Evolutionary conservation across 2,888 invertebrate species (phyloP).

Genomic region (Hyalella azteca): DNA sequence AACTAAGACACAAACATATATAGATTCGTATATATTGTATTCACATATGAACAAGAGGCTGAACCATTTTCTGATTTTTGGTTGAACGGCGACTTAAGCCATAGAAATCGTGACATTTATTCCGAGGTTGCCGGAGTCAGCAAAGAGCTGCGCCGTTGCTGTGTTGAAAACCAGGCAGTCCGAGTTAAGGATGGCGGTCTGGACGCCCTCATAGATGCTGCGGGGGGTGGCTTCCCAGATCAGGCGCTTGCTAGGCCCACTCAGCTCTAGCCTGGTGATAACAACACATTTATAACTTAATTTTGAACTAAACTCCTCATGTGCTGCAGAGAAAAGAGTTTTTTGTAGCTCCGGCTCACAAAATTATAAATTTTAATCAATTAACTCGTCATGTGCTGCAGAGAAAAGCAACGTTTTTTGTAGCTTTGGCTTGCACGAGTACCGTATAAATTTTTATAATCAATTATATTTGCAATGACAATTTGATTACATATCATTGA

Average conservation of each 20-base stretch:
- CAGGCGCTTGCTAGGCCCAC: slow-evolving; percentile 89
- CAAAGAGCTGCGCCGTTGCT: slow-evolving; percentile 96
- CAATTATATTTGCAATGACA: no score
- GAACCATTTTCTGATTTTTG: background rate
- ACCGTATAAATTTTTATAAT: no score
- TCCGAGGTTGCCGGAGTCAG: slow-evolving; percentile 98
- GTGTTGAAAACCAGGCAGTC: slow-evolving; percentile 99
- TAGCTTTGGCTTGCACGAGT: no score
- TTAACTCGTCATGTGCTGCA: no score
- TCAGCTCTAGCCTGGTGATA: slow-evolving; percentile 82
- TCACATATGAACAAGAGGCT: background rate
- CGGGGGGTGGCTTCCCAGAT: slow-evolving; percentile 99
- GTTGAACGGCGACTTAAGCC: slow-evolving; percentile 59
- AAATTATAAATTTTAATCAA: no score
- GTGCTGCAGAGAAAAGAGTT: no score
- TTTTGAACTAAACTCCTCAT: no score
- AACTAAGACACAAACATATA: background rate
- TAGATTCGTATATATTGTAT: slow-evolving; percentile 23
- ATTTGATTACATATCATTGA: no score
- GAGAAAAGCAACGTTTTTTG: no score
- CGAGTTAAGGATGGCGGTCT: slow-evolving; percentile 94
- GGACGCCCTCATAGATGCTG: slow-evolving; percentile 98
- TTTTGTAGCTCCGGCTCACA: no score
- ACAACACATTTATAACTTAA: no score
- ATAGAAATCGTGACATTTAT: slow-evolving; percentile 99